Conservation (phyloP, 1,140 invertebrate genomes). For the Lepidostoma basale region DNA sequence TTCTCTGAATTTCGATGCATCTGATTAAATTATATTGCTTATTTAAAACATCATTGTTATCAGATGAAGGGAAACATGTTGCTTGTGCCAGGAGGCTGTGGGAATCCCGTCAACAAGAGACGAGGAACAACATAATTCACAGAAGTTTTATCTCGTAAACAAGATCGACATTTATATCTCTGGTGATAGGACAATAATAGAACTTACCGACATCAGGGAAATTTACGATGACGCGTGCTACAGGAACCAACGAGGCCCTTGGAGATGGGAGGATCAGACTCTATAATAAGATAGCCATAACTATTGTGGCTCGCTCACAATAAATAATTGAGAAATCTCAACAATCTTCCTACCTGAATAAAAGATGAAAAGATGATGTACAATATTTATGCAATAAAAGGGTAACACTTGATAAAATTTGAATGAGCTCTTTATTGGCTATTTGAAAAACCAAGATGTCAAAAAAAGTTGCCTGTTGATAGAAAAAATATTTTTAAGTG, state of each 20-base stretch:
- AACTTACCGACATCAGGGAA: background rate
- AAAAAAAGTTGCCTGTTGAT: too few relatives aligned
- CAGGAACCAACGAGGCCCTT: background rate
- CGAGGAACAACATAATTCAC: slow-evolving; percentile 22
- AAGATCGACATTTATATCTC: slow-evolving; percentile 34
- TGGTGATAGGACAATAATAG: slow-evolving; percentile 30
- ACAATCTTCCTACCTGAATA: too few relatives aligned
- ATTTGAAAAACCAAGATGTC: too few relatives aligned
- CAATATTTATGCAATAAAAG: too few relatives aligned
- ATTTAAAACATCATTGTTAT: background rate
- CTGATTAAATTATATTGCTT: too few relatives aligned
- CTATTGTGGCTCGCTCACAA: background rate
- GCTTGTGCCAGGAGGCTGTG: background rate
- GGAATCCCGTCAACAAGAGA: background rate
- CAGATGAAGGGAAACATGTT: background rate
- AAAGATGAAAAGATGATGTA: background rate
- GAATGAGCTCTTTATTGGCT: too few relatives aligned
- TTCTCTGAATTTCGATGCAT: too few relatives aligned
- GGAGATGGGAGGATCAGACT: background rate
- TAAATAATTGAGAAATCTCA: background rate
- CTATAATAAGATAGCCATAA: background rate
- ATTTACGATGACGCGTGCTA: slow-evolving; percentile 35
- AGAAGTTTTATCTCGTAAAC: slow-evolving; percentile 9
- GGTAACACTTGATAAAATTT: too few relatives aligned
- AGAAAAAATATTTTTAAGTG: too few relatives aligned